Conservation (phyloP, 2,888 invertebrate genomes). For the Plemyria rubiginata region DNA sequence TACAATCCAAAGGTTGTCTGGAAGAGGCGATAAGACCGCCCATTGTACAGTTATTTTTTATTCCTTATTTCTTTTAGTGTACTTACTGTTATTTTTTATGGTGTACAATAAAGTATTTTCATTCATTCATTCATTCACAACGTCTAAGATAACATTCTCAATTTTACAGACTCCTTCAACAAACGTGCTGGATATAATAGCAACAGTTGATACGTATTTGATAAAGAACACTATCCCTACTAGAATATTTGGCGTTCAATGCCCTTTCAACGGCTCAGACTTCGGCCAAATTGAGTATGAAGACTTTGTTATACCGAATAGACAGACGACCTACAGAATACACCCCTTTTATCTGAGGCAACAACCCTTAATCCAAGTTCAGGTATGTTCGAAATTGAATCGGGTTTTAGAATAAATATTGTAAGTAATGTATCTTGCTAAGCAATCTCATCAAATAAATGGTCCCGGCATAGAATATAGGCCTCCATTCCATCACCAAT, state of each 20-base stretch:
- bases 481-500: too few relatives aligned
- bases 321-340: slow-evolving; percentile 80
- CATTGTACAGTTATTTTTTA: too few relatives aligned
- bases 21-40: too few relatives aligned
- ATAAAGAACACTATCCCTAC: slow-evolving; percentile 69
- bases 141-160: slow-evolving; percentile 4
- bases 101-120: too few relatives aligned
- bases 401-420: not conserved
- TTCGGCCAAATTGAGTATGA: slow-evolving; percentile 78
- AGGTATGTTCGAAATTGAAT: slow-evolving; percentile 49
- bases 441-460: too few relatives aligned
- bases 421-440: too few relatives aligned
- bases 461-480: too few relatives aligned
- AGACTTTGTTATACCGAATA: slow-evolving; percentile 84
- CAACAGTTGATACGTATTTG: slow-evolving; percentile 62
- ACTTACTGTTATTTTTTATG: too few relatives aligned
- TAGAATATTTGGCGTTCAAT: slow-evolving; percentile 69
- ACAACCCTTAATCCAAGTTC: slow-evolving; percentile 61
- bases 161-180: slow-evolving; percentile 63
- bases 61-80: too few relatives aligned
- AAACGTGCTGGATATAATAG: slow-evolving; percentile 61
- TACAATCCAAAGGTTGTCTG: too few relatives aligned
- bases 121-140: too few relatives aligned
- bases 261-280: slow-evolving; percentile 66
- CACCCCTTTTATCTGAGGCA: slow-evolving; percentile 74